phyloP scores from a whole-genome alignment of 2,888 invertebrate species.

The Lymantria monacha region DNA sequence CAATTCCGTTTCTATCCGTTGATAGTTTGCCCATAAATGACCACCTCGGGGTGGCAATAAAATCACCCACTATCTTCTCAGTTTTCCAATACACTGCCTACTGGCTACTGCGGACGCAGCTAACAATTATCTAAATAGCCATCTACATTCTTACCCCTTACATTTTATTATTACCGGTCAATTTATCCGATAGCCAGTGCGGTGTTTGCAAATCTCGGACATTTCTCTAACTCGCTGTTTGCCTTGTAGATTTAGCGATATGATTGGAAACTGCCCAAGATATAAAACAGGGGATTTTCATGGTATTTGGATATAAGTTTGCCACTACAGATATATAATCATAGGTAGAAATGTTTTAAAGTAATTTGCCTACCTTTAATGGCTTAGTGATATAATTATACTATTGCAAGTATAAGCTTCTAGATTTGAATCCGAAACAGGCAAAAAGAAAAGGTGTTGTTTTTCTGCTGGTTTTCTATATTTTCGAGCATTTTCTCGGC shows the following conservation, averaged over 20 bases:
- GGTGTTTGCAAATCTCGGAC: constrained; percentile 72
- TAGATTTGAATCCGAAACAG: too few species aligned
- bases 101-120: constrained; percentile 63
- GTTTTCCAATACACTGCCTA: constrained; percentile 77
- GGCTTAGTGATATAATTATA: too few species aligned
- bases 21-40: constrained; percentile 80
- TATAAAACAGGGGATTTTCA: constrained; percentile 63
- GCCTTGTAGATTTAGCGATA: constrained; percentile 74
- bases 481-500: too few species aligned
- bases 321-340: constrained; percentile 24
- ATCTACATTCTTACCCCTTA: constrained; percentile 83
- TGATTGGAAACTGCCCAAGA: constrained; percentile 55
- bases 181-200: constrained; percentile 68
- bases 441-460: too few species aligned
- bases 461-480: too few species aligned
- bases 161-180: constrained; percentile 73
- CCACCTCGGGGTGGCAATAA: constrained; percentile 74
- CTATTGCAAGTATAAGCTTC: too few species aligned
- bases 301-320: constrained; percentile 36
- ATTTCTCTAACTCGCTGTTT: constrained; percentile 63
- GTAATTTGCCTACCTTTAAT: too few species aligned
- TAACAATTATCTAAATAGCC: constrained; percentile 83
- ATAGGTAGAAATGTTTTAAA: constrained; percentile 7
- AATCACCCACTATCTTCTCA: constrained; percentile 64
- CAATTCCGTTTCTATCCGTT: constrained; percentile 58